Conservation (phyloP, 2,797 vertebrate species). For the Pantherophis alleghaniensis region DNA sequence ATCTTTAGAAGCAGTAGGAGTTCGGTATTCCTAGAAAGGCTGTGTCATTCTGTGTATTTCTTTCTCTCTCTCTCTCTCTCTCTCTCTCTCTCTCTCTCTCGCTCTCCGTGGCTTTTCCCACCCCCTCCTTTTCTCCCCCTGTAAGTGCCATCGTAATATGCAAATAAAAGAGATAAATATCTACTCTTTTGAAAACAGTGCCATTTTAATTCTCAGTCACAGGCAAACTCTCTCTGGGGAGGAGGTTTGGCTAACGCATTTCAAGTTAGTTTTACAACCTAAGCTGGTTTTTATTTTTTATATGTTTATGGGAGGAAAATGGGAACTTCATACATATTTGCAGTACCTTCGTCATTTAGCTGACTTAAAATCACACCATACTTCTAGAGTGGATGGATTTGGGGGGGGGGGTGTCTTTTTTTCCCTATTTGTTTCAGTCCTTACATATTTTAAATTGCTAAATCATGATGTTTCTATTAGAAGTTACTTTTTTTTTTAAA, state of each 20-base stretch:
- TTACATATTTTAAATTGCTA: constrained; percentile 44
- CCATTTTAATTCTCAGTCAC: constrained; percentile 17
- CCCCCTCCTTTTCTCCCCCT: not conserved
- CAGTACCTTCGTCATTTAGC: not conserved
- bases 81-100: no score
- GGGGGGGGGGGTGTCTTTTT: constrained; percentile 9
- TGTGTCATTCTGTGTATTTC: not conserved
- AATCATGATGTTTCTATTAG: constrained; percentile 50
- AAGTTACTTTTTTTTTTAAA: constrained; percentile 12
- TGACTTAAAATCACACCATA: not conserved
- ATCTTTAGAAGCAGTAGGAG: not conserved
- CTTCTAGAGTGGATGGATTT: constrained; percentile 9
- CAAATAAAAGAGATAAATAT: constrained; percentile 8
- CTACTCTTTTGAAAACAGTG: not conserved
- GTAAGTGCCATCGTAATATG: not conserved
- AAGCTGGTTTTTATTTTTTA: not conserved
- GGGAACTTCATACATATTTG: not conserved
- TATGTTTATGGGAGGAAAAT: not conserved
- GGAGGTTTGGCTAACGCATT: not conserved
- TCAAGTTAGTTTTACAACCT: constrained; percentile 5
- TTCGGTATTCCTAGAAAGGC: not conserved
- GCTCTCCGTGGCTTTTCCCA: not conserved
- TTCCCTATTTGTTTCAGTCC: constrained; percentile 53
- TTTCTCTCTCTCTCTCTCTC: no score
- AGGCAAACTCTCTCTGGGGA: not conserved